These are phyloP conservation scores for Machaerirhynchus nigripectus DNA, from an alignment of 2,113 vertebrate genomes.

Conservation along the genomic window DNA sequence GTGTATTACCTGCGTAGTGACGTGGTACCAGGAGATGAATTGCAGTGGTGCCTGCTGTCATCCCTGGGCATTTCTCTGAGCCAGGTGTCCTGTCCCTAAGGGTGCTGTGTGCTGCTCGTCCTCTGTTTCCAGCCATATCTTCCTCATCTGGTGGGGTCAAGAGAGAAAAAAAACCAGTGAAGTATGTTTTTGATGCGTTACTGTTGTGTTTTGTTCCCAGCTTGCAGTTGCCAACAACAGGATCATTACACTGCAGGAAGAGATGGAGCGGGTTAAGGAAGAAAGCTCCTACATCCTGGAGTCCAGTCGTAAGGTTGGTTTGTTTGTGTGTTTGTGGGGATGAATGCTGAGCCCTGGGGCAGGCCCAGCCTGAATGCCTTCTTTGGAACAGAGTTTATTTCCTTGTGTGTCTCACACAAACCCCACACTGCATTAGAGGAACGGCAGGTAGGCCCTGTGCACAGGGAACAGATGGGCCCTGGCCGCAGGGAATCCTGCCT, in stretches of 20 bases:
- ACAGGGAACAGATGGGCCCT: not conserved
- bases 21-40: not conserved
- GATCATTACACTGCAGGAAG: slow-evolving; percentile 96
- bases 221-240: slow-evolving; percentile 97
- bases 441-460: not conserved
- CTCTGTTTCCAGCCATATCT: accelerated
- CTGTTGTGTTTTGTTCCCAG: slow-evolving; percentile 62
- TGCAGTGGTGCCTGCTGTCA: not conserved
- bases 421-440: accelerated
- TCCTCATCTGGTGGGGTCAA: not conserved
- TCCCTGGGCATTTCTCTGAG: not conserved
- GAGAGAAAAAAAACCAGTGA: accelerated
- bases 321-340: not conserved
- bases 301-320: slow-evolving; percentile 84
- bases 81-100: accelerated
- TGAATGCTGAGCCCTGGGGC: not conserved
- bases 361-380: not conserved
- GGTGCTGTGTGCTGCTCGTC: not conserved
- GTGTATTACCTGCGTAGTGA: not conserved
- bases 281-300: slow-evolving; percentile 89
- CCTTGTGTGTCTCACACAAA: not conserved
- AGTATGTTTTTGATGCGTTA: accelerated
- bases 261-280: slow-evolving; percentile 92
- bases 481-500: not conserved
- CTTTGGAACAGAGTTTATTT: not conserved